phyloP scores from a whole-genome alignment of 2,888 invertebrate species.

The Pseudococcus viburni region DNA sequence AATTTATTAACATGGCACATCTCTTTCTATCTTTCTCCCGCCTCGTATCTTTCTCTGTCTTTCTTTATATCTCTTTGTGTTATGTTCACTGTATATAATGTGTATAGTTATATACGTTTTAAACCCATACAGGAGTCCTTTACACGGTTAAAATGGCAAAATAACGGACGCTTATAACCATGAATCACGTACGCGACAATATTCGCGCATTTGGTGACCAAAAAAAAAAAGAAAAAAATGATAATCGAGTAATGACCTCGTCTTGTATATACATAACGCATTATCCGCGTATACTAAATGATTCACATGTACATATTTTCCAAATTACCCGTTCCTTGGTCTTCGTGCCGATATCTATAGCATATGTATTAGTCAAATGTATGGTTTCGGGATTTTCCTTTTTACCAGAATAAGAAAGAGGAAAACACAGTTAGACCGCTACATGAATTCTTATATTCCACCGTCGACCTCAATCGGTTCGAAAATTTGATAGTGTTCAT shows the following conservation, averaged over 20 bases:
- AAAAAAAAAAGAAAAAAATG: slow-evolving; percentile 8
- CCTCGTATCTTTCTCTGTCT: neutral
- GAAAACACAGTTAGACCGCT: neutral
- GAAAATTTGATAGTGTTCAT: slow-evolving; percentile 21
- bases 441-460: neutral
- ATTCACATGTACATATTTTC: slow-evolving; percentile 38
- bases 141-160: slow-evolving; percentile 51
- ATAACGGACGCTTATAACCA: slow-evolving; percentile 42
- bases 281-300: slow-evolving; percentile 41
- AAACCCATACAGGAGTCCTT: slow-evolving; percentile 50
- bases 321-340: neutral
- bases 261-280: slow-evolving; percentile 16
- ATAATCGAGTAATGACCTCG: slow-evolving; percentile 55
- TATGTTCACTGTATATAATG: slow-evolving; percentile 1
- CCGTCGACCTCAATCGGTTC: slow-evolving; percentile 30
- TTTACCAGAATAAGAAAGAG: neutral
- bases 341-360: neutral
- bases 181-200: slow-evolving; percentile 55
- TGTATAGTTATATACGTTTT: slow-evolving; percentile 20
- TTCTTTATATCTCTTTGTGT: slow-evolving; percentile 28
- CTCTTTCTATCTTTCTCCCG: neutral
- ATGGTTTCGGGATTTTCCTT: slow-evolving; percentile 15
- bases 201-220: slow-evolving; percentile 38
- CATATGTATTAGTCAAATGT: neutral
- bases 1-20: slow-evolving; percentile 48